These are phyloP conservation scores for Drosophila sp. DNA, from an alignment of 1,140 invertebrate species.

Conservation along the genomic window DNA sequence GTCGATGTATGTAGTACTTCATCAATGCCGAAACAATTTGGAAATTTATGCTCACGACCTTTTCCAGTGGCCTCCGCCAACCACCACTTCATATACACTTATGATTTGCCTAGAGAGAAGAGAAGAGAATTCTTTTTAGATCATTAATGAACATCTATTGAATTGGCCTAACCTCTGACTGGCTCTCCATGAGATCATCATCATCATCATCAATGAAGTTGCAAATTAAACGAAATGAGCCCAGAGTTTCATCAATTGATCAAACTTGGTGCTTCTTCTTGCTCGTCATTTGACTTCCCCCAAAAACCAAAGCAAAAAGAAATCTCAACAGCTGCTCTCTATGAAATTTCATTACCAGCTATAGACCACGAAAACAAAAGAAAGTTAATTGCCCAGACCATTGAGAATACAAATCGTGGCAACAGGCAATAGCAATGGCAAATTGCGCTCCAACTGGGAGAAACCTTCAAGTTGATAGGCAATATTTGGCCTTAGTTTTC, in stretches of 20 bases:
- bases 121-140: slow-evolving; percentile 38
- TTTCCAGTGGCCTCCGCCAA: slow-evolving; percentile 44
- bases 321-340: slow-evolving; percentile 65
- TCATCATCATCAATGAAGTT: slow-evolving; percentile 1
- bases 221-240: slow-evolving; percentile 11
- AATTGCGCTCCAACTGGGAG: background rate
- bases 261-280: background rate
- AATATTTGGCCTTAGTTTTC: slow-evolving; percentile 55
- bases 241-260: background rate
- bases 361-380: slow-evolving; percentile 59
- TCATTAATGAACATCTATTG: slow-evolving; percentile 64
- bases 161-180: slow-evolving; percentile 55
- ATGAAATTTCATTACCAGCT: slow-evolving; percentile 58
- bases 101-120: background rate
- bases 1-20: background rate
- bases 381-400: slow-evolving; percentile 71
- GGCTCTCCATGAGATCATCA: slow-evolving; percentile 36
- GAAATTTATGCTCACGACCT: slow-evolving; percentile 80
- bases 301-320: background rate
- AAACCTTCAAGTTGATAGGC: slow-evolving; percentile 21
- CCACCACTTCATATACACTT: slow-evolving; percentile 4
- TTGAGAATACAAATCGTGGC: slow-evolving; percentile 26
- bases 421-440: background rate
- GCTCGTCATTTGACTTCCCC: background rate
- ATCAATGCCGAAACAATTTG: slow-evolving; percentile 67